Conservation (phyloP, 2,888 invertebrate species). For the Mesorhabditis belari region DNA sequence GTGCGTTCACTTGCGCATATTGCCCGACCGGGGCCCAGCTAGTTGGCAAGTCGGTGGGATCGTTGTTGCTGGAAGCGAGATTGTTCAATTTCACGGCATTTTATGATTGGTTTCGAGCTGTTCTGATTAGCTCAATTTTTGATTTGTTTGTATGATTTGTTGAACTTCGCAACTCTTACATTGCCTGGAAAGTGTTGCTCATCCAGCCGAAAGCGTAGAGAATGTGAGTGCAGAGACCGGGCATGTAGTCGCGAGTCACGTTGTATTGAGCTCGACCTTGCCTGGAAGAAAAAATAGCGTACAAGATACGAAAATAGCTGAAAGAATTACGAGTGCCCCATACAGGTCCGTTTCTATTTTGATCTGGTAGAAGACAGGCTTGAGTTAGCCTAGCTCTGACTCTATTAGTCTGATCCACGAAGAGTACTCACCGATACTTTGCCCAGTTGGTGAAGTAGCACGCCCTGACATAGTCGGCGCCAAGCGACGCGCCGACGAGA, state of each 20-base stretch:
- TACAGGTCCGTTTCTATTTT: no score
- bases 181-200: slow-evolving; percentile 63
- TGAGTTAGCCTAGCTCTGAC: no score
- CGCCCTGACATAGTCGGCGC: background rate
- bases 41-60: slow-evolving; percentile 61
- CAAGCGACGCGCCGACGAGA: no score
- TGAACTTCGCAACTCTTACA: background rate
- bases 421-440: background rate
- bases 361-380: no score
- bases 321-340: no score
- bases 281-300: background rate
- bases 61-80: slow-evolving; percentile 11
- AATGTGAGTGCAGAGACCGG: slow-evolving; percentile 85
- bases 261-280: background rate
- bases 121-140: background rate
- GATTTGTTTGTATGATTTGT: background rate
- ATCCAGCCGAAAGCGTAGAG: slow-evolving; percentile 93
- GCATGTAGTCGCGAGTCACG: slow-evolving; percentile 83
- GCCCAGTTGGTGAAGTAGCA: background rate
- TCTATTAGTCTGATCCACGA: no score
- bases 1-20: slow-evolving; percentile 73
- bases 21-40: slow-evolving; percentile 73
- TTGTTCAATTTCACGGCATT: background rate
- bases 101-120: background rate
- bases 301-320: no score